A percentile compares a stretch with the other conserved stretches of the same genome.
These are phyloP conservation scores for Rhizomys pruinosus DNA, from an alignment of 2,113 vertebrate species.

Conservation along the genomic window DNA sequence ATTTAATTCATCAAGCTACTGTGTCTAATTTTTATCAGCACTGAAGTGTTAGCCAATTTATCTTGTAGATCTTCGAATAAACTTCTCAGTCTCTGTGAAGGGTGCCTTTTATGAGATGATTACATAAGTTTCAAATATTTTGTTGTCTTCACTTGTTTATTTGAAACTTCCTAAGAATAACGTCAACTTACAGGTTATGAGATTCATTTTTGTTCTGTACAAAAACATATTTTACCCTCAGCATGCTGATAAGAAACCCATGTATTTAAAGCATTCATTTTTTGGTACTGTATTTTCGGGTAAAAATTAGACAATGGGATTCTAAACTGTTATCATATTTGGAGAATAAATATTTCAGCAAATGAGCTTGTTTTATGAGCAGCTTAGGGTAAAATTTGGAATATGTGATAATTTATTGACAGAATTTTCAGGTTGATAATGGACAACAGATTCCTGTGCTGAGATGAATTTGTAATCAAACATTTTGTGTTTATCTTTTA, in stretches of 20 bases:
- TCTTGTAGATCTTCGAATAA: neutral
- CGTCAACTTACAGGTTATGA: neutral
- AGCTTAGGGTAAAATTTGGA: neutral
- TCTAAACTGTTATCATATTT: neutral
- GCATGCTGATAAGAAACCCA: neutral
- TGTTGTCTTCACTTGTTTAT: neutral
- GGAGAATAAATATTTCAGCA: neutral
- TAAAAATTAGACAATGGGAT: neutral
- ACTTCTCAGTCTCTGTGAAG: neutral
- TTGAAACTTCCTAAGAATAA: neutral
- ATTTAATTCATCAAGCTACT: neutral
- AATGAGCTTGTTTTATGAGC: neutral
- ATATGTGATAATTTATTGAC: neutral
- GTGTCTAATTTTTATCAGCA: neutral
- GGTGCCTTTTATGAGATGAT: neutral
- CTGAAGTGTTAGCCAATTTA: neutral
- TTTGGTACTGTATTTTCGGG: neutral
- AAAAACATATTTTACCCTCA: neutral
- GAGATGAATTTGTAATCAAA: neutral
- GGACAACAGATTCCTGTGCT: neutral
- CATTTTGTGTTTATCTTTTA: neutral
- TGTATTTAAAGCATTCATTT: neutral
- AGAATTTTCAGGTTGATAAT: neutral
- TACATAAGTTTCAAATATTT: neutral
- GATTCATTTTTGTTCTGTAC: neutral